Base-by-base conservation (phyloP, 2,888 invertebrate species). In the Antheraea assamensis region DNA sequence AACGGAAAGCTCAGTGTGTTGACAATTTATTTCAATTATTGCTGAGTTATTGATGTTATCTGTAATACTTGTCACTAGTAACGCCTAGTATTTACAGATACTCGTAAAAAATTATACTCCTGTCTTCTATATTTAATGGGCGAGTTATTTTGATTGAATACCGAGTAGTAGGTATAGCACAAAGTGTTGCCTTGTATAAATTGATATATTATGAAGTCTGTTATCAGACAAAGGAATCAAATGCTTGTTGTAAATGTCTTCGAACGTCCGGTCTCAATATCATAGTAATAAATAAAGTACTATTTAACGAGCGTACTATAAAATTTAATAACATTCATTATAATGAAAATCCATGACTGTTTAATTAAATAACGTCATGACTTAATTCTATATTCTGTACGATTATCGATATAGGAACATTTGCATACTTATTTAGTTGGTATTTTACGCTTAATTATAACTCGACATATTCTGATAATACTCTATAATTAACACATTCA, bases 11-110 rank as follows among this genome's bases (percentile, higher is more conserved):
- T 81, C 81, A 78, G 81, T 78, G 86, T 83, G 82, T 84, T 82
- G 83, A 79, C 83, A 81, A 84, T 88, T 87, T 84, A 85, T 89
- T 87, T 85, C 83, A 86, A 87, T 89, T 82, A 81, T 78, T 76
- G 80, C 77, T 82, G 84, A 86, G 82, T 83, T 84, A 87, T 84
- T 78, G 83, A 82, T 84, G 78, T 77, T 83, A 81, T 82, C 81
- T 77, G 77, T 78, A 80, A 81, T 76, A 80, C 78, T 55, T 58
- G 58, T 58, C 19, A 35, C 2, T 15, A 58, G 71, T 58, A 68
- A 61, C 42, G 64, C 49, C 30, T 61, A 55, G 72, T 52, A 42
- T 71, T 73, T 47, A 64, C 61, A 49, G 15, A 68, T 52, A 58
- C 64, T 71, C 42, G 52, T 42, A 71, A 47, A 68, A 79, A 79